These are phyloP conservation scores for Stenodera caucasica DNA, from an alignment of 2,888 invertebrate species.

Conservation along the genomic window DNA sequence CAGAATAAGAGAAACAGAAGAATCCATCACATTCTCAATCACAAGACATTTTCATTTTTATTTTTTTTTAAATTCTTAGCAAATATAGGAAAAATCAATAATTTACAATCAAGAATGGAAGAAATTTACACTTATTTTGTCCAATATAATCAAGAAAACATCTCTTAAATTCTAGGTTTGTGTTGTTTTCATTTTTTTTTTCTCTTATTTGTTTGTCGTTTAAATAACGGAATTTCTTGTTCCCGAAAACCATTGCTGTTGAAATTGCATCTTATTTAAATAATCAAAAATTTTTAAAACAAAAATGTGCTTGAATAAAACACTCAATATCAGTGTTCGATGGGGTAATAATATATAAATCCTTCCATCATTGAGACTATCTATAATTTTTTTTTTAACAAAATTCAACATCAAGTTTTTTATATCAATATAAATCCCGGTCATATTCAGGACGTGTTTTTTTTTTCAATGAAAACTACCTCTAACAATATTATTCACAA, in stretches of 20 bases:
- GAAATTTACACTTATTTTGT: slow-evolving; percentile 12
- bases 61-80: background rate
- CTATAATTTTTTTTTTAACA: background rate
- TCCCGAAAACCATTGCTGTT: slow-evolving; percentile 26
- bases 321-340: background rate
- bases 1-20: background rate
- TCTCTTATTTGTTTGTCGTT: slow-evolving; percentile 8
- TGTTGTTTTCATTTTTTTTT: background rate
- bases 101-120: slow-evolving; percentile 12
- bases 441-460: slow-evolving; percentile 26
- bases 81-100: background rate
- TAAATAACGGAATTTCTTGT: slow-evolving; percentile 14
- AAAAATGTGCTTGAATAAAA: background rate
- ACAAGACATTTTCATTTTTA: background rate
- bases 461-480: slow-evolving; percentile 7
- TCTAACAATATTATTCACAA: slow-evolving; percentile 15
- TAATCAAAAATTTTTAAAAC: background rate
- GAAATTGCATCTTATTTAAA: slow-evolving; percentile 5
- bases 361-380: slow-evolving; percentile 12
- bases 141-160: background rate
- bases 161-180: slow-evolving; percentile 3
- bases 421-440: slow-evolving; percentile 20
- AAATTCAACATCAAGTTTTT: background rate
- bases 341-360: slow-evolving; percentile 11
- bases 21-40: slow-evolving; percentile 12